Conservation (phyloP, 1,140 invertebrate species). For the Drosophila trapezifrons region DNA sequence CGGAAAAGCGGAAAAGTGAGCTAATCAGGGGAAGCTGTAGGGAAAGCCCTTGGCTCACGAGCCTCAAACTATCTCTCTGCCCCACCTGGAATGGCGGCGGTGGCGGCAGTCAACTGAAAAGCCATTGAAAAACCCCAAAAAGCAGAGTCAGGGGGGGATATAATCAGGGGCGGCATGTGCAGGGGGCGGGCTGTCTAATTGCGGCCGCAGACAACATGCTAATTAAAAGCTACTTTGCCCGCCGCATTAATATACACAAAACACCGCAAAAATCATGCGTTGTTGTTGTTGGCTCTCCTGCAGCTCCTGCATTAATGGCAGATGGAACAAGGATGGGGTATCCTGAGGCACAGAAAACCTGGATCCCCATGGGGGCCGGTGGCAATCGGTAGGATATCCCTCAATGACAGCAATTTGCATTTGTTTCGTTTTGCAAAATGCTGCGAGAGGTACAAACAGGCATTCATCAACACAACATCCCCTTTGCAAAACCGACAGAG, state of each 20-base stretch:
- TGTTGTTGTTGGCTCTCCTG: conserved; percentile 11
- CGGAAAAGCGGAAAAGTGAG: conserved; percentile 10
- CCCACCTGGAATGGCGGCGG: conserved; percentile 19
- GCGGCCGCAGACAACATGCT: conserved; percentile 74
- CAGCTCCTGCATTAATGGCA: conserved; percentile 46
- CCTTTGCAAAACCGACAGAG: neutral
- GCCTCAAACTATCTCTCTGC: conserved; percentile 18
- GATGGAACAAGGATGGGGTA: neutral
- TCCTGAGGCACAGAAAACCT: neutral
- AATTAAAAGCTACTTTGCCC: conserved; percentile 79
- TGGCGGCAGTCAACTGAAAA: conserved; percentile 62
- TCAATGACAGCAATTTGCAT: conserved; percentile 80
- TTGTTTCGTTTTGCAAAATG: conserved; percentile 66
- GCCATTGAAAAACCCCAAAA: conserved; percentile 65
- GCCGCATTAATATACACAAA: conserved; percentile 80
- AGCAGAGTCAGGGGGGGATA: conserved; percentile 10
- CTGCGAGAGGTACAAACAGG: conserved; percentile 15
- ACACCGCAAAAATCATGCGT: conserved; percentile 70
- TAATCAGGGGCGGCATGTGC: neutral
- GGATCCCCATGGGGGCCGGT: neutral
- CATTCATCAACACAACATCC: conserved; percentile 7
- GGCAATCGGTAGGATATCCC: conserved; percentile 15
- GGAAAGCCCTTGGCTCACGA: conserved; percentile 19
- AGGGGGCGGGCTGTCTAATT: conserved; percentile 37
- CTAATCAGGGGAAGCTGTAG: conserved; percentile 14